Evolutionary conservation across 92 coral and sea anemone genomes (phyloP), one percentile per base, ranked within the genome.

Genomic region (Pocillopora meandrina): DNA sequence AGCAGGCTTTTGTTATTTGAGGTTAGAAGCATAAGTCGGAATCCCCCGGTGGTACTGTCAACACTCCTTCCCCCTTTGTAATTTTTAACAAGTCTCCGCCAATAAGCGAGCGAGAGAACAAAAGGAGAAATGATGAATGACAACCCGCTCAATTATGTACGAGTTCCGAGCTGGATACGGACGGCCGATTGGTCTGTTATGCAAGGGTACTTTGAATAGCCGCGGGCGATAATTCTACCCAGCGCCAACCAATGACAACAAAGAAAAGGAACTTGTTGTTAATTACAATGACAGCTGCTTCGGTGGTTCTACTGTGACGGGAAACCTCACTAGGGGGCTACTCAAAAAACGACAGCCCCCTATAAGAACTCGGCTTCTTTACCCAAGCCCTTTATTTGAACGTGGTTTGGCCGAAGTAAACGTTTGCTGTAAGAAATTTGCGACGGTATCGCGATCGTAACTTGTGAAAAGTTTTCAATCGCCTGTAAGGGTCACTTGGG

Each of bases 241-340:
- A 72, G 92, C 42, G 66, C 65, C 87, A 82, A 82, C 98, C 98
- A 94, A 92, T 94, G 90, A 92, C 79, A 87, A 85, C 93, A 89
- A 90, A 90, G 93, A 72, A 74, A 72, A 79, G 90, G 90, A 82
- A 65, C 81, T 73, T 92, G 87, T 90, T 92, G 93, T 94, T 91
- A 94, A 94, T 94, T 94, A 90, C 84, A 86, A 67, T 90, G 98
- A 92, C 98, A 94, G 98, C 98, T 94, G 98, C 55, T 72, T 71
- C 71, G 77, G 83, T 85, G 89, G 83, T 78, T 80, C 84, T 31
- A 72, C 83, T 70, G 80, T 90, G 90, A 88, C 92, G 95, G 90
- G 90, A 90, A 82, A 61, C 67, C 75, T 0, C 92, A 82, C 92
- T 85, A 62, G 98, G 95, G 98, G 93, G 95, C 86, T 61, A 55